phyloP scores from a whole-genome alignment of 2,113 vertebrate genomes.

The Acanthochromis polyacanthus region DNA sequence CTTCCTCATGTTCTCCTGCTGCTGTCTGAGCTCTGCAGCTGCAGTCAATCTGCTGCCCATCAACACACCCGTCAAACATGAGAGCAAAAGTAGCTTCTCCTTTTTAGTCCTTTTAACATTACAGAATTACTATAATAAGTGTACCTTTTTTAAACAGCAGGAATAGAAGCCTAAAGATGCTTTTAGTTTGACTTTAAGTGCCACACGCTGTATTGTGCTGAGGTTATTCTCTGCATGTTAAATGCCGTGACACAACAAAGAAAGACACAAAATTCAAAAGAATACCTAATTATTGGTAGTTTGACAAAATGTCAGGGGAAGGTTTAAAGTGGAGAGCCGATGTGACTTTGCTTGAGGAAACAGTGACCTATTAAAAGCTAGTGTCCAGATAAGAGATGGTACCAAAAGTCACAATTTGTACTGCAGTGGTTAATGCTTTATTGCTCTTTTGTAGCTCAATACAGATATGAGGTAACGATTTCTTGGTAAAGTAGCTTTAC shows the following conservation, averaged over 20 bases:
- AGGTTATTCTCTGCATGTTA: conserved; percentile 29
- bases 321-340: conserved; percentile 15
- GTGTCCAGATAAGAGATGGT: conserved; percentile 1
- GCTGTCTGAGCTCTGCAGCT: conserved; percentile 1
- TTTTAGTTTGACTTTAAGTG: not conserved
- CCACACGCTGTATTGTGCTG: not conserved
- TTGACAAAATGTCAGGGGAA: conserved; percentile 35
- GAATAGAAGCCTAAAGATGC: no score
- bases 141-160: no score
- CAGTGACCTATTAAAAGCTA: conserved; percentile 23
- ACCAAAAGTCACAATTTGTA: conserved; percentile 5
- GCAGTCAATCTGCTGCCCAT: conserved; percentile 16
- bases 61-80: not conserved
- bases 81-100: conserved; percentile 11
- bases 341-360: conserved; percentile 27
- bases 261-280: conserved; percentile 12
- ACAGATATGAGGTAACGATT: no score
- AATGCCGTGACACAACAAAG: conserved; percentile 24
- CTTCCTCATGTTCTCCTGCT: not conserved
- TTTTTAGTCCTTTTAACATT: not conserved
- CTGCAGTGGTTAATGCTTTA: not conserved
- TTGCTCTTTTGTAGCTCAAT: no score
- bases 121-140: not conserved
- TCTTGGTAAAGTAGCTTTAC: no score
- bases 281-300: conserved; percentile 37